A percentile compares a stretch with the other conserved stretches of the same genome.
Conservation (phyloP, 2,113 vertebrate genomes). For the Burhinus oedicnemus region DNA sequence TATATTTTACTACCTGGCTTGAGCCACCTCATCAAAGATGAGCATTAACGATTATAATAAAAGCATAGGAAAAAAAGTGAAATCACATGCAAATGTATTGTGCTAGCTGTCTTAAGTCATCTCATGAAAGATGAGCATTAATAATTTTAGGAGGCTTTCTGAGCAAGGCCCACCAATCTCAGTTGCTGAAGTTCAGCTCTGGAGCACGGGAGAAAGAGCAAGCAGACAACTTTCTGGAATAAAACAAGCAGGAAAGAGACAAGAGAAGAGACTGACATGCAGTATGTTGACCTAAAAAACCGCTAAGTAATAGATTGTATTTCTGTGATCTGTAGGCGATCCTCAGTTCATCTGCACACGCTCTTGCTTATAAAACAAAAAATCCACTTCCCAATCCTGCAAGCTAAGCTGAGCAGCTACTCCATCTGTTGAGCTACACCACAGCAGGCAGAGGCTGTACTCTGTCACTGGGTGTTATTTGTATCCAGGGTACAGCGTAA, state of each 20-base stretch:
- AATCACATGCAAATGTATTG: background rate
- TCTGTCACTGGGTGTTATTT: background rate
- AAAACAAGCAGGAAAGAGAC: background rate
- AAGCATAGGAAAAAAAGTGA: background rate
- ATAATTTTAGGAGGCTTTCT: background rate
- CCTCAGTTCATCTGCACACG: background rate
- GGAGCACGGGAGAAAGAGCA: background rate
- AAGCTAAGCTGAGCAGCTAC: background rate
- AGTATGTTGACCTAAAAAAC: slow-evolving; percentile 6
- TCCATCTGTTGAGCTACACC: slow-evolving; percentile 14
- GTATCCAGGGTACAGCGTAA: background rate
- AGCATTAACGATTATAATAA: background rate
- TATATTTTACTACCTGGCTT: background rate
- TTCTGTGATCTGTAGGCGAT: background rate
- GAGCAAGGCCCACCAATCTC: background rate
- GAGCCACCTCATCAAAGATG: background rate
- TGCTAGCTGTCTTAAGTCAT: background rate
- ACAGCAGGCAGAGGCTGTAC: background rate
- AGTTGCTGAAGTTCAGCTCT: background rate
- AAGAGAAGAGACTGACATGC: background rate
- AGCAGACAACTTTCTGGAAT: background rate
- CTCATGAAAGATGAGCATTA: background rate
- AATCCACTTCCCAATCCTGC: slow-evolving; percentile 16
- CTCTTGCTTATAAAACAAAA: slow-evolving; percentile 6
- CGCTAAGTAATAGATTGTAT: background rate